A percentile compares a stretch with the other conserved stretches of the same genome.
Conservation (phyloP, 1,140 invertebrate species). For the Muscidifurax raptorellus region DNA sequence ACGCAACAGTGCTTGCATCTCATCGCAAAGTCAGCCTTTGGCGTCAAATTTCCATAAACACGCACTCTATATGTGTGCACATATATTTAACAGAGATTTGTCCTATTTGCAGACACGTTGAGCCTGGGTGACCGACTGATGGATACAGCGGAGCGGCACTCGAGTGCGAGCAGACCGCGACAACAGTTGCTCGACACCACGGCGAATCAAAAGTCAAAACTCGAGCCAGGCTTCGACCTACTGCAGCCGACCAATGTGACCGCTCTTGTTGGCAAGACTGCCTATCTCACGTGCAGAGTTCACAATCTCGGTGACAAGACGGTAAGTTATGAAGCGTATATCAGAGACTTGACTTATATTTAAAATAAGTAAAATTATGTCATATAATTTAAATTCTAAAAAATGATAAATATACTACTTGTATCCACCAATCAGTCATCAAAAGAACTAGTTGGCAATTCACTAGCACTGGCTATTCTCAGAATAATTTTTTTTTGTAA, state of each 20-base stretch:
- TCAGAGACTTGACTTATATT: no score
- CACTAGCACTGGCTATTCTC: no score
- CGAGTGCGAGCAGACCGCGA: constrained; percentile 66
- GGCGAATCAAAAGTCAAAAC: constrained; percentile 65
- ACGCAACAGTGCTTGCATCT: no score
- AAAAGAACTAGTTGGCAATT: no score
- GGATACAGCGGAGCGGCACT: constrained; percentile 68
- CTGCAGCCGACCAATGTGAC: constrained; percentile 87
- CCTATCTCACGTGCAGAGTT: constrained; percentile 87
- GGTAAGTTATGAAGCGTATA: constrained; percentile 63
- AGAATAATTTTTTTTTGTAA: no score
- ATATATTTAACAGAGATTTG: neutral
- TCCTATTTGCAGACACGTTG: constrained; percentile 67
- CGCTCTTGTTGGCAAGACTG: constrained; percentile 86
- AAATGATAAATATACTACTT: no score
- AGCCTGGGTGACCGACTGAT: constrained; percentile 71
- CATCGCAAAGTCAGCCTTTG: neutral
- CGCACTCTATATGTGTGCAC: neutral
- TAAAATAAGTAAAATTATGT: no score
- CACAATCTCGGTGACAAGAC: constrained; percentile 88
- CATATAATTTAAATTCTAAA: no score
- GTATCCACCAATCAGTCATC: no score
- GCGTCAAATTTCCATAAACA: neutral
- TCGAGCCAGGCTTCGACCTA: constrained; percentile 84
- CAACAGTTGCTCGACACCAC: constrained; percentile 71